A percentile compares a stretch with the other conserved stretches of the same genome.
These are phyloP conservation scores for Habropoda laboriosa DNA, from an alignment of 1,140 invertebrate species.

Conservation along the genomic window DNA sequence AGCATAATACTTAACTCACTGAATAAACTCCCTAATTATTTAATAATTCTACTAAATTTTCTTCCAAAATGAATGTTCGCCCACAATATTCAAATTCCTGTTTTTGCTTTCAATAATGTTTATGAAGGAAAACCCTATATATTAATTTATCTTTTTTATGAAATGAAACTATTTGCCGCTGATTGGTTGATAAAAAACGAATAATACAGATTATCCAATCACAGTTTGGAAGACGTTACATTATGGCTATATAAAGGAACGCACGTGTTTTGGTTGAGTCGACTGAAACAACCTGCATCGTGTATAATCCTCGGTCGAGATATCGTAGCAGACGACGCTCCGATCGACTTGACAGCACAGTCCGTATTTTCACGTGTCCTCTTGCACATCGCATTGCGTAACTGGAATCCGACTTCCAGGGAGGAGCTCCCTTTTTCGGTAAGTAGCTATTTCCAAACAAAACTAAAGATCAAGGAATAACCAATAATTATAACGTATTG, in stretches of 20 bases:
- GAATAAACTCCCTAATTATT: neutral
- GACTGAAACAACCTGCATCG: slow-evolving; percentile 32
- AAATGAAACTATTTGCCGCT: neutral
- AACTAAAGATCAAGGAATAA: neutral
- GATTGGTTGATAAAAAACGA: slow-evolving; percentile 23
- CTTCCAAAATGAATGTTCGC: neutral
- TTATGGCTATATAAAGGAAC: neutral
- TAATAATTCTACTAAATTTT: neutral
- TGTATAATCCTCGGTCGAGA: slow-evolving; percentile 56
- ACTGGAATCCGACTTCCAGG: slow-evolving; percentile 73
- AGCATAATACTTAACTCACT: neutral
- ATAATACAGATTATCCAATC: slow-evolving; percentile 39
- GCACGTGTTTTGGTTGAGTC: slow-evolving; percentile 10
- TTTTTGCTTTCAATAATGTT: neutral
- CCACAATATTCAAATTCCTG: neutral
- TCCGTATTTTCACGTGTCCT: slow-evolving; percentile 74
- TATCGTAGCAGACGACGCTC: slow-evolving; percentile 73
- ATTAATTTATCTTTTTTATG: neutral
- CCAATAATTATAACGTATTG: neutral
- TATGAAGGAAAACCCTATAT: neutral
- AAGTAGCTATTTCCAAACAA: slow-evolving; percentile 51
- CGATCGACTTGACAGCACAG: slow-evolving; percentile 74
- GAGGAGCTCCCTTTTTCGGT: slow-evolving; percentile 75
- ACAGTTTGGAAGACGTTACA: neutral
- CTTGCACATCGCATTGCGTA: slow-evolving; percentile 73